A percentile compares a stretch with the other conserved stretches of the same genome.
phyloP scores from a whole-genome alignment of 2,113 vertebrate species.

The Eptesicus fuscus region DNA sequence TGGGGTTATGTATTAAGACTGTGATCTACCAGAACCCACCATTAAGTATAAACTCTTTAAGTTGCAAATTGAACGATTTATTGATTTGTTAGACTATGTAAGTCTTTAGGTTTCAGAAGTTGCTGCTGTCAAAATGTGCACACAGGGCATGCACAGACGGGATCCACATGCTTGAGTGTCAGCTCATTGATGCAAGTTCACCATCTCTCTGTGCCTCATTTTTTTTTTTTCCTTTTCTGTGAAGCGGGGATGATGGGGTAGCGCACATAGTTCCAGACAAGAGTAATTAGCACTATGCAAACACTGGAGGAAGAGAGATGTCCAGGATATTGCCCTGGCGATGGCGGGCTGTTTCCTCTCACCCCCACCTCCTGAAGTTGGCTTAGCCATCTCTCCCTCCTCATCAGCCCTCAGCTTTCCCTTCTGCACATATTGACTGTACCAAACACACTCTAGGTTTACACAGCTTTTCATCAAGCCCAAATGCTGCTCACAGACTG shows the following conservation, averaged over 20 bases:
- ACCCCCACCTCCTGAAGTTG: background rate
- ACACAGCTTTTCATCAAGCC: background rate
- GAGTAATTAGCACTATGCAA: background rate
- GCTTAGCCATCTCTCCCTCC: too few species aligned
- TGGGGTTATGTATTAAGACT: background rate
- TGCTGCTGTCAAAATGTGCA: background rate
- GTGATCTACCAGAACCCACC: background rate
- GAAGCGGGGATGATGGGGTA: background rate
- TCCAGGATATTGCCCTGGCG: accelerated
- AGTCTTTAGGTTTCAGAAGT: background rate
- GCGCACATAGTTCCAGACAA: background rate
- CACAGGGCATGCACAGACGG: accelerated
- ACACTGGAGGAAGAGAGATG: background rate
- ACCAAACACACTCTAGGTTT: background rate
- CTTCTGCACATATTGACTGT: background rate
- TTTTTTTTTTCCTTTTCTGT: background rate
- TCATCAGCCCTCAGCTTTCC: background rate
- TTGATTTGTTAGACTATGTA: background rate
- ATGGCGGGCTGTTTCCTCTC: background rate
- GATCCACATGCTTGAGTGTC: background rate
- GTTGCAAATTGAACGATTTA: background rate
- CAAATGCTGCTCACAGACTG: background rate
- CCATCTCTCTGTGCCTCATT: background rate
- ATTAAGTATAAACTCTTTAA: background rate
- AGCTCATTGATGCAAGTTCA: background rate